Conservation (phyloP, 2,113 vertebrate genomes). For the Glaucidium brasilianum region DNA sequence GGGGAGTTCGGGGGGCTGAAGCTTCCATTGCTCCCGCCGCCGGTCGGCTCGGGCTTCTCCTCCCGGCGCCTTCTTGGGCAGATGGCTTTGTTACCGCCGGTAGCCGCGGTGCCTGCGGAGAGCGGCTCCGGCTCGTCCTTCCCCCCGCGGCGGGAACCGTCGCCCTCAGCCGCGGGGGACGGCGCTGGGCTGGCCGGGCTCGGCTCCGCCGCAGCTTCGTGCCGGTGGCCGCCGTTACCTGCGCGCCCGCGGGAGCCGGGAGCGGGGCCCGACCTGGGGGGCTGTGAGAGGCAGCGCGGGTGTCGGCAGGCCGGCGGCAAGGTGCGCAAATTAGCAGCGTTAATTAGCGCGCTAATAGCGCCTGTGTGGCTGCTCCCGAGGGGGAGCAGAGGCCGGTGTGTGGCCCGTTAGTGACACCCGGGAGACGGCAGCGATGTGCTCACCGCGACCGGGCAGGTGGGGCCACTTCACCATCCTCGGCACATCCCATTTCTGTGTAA, state of each 20-base stretch:
- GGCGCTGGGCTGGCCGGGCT: neutral
- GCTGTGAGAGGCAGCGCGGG: neutral
- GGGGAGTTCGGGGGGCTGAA: neutral
- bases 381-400: neutral
- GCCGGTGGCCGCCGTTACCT: neutral
- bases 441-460: neutral
- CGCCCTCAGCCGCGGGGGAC: neutral
- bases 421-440: neutral
- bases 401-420: neutral
- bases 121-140: neutral
- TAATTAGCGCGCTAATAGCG: neutral
- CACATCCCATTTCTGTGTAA: accelerated
- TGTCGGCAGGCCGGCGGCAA: neutral
- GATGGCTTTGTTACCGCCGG: neutral
- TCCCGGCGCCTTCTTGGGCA: neutral
- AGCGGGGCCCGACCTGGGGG: neutral
- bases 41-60: neutral
- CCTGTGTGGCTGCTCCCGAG: neutral
- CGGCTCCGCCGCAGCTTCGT: neutral
- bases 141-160: neutral
- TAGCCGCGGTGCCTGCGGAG: neutral
- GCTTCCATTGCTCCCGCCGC: neutral
- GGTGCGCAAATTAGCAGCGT: neutral
- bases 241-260: neutral
- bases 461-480: neutral